These are phyloP conservation scores for Chrysina gloriosa DNA, from an alignment of 2,888 invertebrate species.

Conservation along the genomic window DNA sequence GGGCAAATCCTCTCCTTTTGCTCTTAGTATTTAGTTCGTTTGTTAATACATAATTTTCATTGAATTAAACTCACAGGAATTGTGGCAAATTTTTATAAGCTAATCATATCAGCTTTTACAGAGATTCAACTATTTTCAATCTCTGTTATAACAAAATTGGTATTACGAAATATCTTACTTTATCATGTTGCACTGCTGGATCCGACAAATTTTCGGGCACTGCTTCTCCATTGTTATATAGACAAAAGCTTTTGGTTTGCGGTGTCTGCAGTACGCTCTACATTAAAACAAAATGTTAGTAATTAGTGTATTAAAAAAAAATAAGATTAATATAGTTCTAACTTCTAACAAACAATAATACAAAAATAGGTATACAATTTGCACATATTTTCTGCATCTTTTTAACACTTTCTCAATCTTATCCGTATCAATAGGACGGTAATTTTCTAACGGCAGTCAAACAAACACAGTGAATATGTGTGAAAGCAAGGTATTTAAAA, in stretches of 20 bases:
- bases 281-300: slow-evolving; percentile 52
- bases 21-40: too few species aligned
- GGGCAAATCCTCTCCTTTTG: too few species aligned
- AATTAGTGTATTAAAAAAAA: slow-evolving; percentile 32
- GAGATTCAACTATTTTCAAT: background rate
- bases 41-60: too few species aligned
- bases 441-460: too few species aligned
- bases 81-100: too few species aligned
- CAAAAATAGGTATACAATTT: too few species aligned
- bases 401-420: too few species aligned
- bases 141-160: background rate
- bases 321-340: background rate
- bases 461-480: background rate
- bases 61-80: too few species aligned
- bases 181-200: slow-evolving; percentile 61
- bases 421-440: too few species aligned
- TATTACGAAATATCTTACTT: slow-evolving; percentile 56
- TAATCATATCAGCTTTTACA: too few species aligned
- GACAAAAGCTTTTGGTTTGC: slow-evolving; percentile 63
- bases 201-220: slow-evolving; percentile 59
- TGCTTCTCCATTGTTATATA: slow-evolving; percentile 59
- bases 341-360: background rate
- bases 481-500: too few species aligned
- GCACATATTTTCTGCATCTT: too few species aligned
- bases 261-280: slow-evolving; percentile 74